Evolutionary conservation across 2,797 vertebrate genomes (phyloP).

Genomic region (Allobates femoralis): DNA sequence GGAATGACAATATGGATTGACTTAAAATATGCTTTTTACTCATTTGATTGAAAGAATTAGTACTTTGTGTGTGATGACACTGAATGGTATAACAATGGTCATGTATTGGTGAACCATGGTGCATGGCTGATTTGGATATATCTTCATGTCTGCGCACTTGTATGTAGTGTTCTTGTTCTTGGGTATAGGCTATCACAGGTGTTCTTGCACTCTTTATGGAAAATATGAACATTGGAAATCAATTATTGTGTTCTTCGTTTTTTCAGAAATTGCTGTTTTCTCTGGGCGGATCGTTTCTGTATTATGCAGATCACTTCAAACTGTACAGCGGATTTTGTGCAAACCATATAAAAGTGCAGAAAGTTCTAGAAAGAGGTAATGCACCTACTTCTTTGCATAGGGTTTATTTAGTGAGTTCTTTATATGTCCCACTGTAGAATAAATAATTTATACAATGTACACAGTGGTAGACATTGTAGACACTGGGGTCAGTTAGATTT

Average conservation of each 20-base stretch:
- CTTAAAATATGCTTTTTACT: background rate
- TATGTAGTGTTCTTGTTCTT: too few species aligned
- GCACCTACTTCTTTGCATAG: background rate
- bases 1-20: background rate
- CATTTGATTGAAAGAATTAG: background rate
- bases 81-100: background rate
- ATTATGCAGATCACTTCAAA: conserved; percentile 98
- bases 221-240: background rate
- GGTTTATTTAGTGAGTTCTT: background rate
- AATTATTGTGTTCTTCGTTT: background rate
- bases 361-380: conserved; percentile 95
- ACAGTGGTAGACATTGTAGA: background rate
- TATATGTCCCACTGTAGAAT: background rate
- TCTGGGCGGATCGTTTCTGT: conserved; percentile 96
- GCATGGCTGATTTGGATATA: too few species aligned
- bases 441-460: background rate
- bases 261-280: conserved; percentile 95
- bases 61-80: background rate
- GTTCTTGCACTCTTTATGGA: background rate
- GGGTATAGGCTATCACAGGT: background rate
- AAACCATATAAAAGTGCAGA: conserved; percentile 98
- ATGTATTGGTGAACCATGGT: background rate
- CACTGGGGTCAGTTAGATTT: background rate
- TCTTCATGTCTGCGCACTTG: too few species aligned
- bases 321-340: conserved; percentile 98